Base-by-base conservation (phyloP, 2,797 vertebrate genomes). In the Siniperca obscura region DNA sequence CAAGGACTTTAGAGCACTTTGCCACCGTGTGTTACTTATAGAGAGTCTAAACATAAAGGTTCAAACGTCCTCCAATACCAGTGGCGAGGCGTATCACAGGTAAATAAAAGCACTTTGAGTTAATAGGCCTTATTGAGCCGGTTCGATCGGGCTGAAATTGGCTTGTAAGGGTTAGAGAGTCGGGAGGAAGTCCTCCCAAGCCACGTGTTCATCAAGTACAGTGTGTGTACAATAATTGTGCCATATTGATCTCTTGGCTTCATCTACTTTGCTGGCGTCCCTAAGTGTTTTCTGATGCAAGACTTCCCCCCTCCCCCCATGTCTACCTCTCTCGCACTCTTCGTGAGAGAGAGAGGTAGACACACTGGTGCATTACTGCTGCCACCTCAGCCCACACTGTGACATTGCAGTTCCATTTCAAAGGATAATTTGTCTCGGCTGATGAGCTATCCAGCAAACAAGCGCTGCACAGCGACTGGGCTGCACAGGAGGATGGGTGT, bases 171-270 rank as follows among this genome's bases (percentile, higher is more conserved):
- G 76, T 79, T 50, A 71, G 64, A 86, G 87, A 89, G 79, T 52
- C 1, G n/a, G 64, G 79, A 86, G 86, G 81, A 87, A 90, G 83
- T 88, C 81, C 50, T 87, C 72, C 65, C 48, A 34, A 68, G 82
- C 89, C 89, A 87, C 78, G 14, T 89, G 89, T 90, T 94, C 88
- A 92, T 94, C 93, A 94, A 87, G 93, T 93, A 89, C 86, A 81
- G 80, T 82, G 84, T 82, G 85, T 88, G 89, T 83, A 91, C 91
- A 92, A 90, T 92, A 90, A 94, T 92, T 93, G 92, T 87, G 61
- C 73, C 75, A 7, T 90, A 95, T 95, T 90, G 94, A 95, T 95
- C 88, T 53, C 19, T 82, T 82, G 74, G 83, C 87, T 91, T 94
- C 79, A 92, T 92, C 88, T 83, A 86, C 87, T 89, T 71, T 68